Evolutionary conservation across 2,797 vertebrate genomes (phyloP).

Genomic region (Sebastolobus alascanus): DNA sequence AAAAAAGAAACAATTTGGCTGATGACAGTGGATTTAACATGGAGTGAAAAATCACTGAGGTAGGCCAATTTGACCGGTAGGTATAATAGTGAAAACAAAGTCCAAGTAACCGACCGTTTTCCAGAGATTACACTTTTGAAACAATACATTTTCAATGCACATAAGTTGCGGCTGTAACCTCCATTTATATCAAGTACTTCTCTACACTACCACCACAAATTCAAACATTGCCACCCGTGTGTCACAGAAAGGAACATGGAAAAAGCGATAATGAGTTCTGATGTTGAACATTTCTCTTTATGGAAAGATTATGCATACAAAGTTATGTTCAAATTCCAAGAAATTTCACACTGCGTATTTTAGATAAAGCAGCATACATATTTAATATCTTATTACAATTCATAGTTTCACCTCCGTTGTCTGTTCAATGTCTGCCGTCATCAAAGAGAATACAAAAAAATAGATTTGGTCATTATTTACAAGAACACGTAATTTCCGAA

Average conservation of each 20-base stretch:
- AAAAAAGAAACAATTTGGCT: slow-evolving; percentile 88
- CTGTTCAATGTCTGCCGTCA: slow-evolving; percentile 90
- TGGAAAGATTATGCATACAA: slow-evolving; percentile 81
- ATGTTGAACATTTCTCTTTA: slow-evolving; percentile 66
- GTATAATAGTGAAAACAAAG: slow-evolving; percentile 82
- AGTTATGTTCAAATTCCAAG: slow-evolving; percentile 78
- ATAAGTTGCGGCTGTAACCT: slow-evolving; percentile 61
- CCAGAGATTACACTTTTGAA: slow-evolving; percentile 74
- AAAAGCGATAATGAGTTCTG: slow-evolving; percentile 60
- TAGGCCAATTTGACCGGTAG: slow-evolving; percentile 86
- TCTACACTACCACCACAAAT: slow-evolving; percentile 74
- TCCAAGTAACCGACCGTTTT: slow-evolving; percentile 81
- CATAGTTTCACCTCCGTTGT: slow-evolving; percentile 87
- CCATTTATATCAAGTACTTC: slow-evolving; percentile 63
- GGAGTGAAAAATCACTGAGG: slow-evolving; percentile 84
- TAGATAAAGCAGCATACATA: slow-evolving; percentile 87
- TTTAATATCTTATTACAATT: slow-evolving; percentile 90
- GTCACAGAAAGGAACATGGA: slow-evolving; percentile 66
- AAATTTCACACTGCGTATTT: slow-evolving; percentile 78
- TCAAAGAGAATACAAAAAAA: slow-evolving; percentile 90
- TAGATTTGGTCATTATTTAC: slow-evolving; percentile 96
- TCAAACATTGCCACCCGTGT: slow-evolving; percentile 69
- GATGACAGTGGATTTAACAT: slow-evolving; percentile 83
- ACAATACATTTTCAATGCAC: slow-evolving; percentile 71
- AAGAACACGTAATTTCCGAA: slow-evolving; percentile 90